Percentiles rank a stretch among this genome's conserved stretches.
These are phyloP conservation scores for Potamilus streckersoni DNA, from an alignment of 1,140 invertebrate species.

Conservation along the genomic window DNA sequence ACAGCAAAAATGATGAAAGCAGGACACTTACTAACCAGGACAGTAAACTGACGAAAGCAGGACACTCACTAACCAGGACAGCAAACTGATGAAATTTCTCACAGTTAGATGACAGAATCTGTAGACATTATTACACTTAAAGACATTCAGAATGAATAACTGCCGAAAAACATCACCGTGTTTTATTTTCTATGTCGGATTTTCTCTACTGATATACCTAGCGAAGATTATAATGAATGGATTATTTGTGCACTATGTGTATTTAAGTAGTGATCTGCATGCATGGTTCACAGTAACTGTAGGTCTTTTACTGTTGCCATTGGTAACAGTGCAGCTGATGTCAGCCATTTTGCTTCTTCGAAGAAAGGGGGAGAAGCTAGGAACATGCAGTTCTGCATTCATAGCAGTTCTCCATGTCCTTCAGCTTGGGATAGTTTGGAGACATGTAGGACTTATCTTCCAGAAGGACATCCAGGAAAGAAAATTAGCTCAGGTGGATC, in stretches of 20 bases:
- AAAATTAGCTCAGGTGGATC: slow-evolving; percentile 81
- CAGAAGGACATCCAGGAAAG: slow-evolving; percentile 86
- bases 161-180: too few species aligned
- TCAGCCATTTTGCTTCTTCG: slow-evolving; percentile 51
- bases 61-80: too few species aligned
- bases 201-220: neutral
- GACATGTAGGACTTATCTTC: slow-evolving; percentile 88
- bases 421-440: slow-evolving; percentile 87
- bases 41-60: too few species aligned
- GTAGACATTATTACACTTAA: too few species aligned
- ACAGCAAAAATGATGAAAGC: too few species aligned
- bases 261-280: slow-evolving; percentile 7
- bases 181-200: too few species aligned
- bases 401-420: slow-evolving; percentile 78
- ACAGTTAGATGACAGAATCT: too few species aligned
- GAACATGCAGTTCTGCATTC: slow-evolving; percentile 25
- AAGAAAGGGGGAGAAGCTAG: slow-evolving; percentile 40
- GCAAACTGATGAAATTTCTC: too few species aligned
- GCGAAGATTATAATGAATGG: slow-evolving; percentile 1
- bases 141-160: too few species aligned
- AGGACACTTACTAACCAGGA: too few species aligned
- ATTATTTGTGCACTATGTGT: slow-evolving; percentile 22
- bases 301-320: slow-evolving; percentile 49
- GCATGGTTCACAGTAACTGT: slow-evolving; percentile 50
- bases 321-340: slow-evolving; percentile 50